A percentile compares a stretch with the other conserved stretches of the same genome.
phyloP scores from a whole-genome alignment of 2,113 vertebrate species.

The Sinosuthora webbiana region DNA sequence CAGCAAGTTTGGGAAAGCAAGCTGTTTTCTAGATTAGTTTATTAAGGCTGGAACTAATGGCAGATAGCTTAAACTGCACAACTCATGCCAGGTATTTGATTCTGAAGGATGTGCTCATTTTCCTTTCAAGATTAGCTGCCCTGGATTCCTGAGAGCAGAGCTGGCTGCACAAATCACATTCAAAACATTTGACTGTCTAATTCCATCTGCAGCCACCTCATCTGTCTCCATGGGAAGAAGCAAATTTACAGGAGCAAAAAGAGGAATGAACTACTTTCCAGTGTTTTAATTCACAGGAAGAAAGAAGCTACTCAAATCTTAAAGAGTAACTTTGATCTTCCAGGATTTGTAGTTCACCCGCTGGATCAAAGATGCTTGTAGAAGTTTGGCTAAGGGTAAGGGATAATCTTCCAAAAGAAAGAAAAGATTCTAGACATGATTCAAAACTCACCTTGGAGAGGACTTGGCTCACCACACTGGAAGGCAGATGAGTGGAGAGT shows the following conservation, averaged over 20 bases:
- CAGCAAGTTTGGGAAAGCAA: neutral
- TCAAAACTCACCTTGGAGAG: neutral
- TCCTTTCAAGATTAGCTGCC: slow-evolving; percentile 20
- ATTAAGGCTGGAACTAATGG: neutral
- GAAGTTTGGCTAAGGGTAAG: neutral
- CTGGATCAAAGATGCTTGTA: neutral
- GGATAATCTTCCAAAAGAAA: neutral
- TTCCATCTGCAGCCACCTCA: slow-evolving; percentile 14
- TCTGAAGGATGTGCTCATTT: neutral
- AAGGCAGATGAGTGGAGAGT: neutral
- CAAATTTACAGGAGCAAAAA: neutral
- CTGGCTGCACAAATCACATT: neutral
- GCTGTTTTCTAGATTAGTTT: slow-evolving; percentile 22
- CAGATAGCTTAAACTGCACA: neutral
- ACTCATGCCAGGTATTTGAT: neutral
- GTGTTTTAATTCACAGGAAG: neutral
- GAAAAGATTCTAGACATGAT: neutral
- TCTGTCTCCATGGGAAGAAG: slow-evolving; percentile 1
- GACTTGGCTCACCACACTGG: neutral
- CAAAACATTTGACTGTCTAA: neutral
- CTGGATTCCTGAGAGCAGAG: neutral
- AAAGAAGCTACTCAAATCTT: neutral
- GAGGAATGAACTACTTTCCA: neutral
- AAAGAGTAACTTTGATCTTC: neutral
- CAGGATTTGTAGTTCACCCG: neutral